Base-by-base conservation (phyloP, 2,113 vertebrate genomes). In the Nannobrachium achirus region DNA sequence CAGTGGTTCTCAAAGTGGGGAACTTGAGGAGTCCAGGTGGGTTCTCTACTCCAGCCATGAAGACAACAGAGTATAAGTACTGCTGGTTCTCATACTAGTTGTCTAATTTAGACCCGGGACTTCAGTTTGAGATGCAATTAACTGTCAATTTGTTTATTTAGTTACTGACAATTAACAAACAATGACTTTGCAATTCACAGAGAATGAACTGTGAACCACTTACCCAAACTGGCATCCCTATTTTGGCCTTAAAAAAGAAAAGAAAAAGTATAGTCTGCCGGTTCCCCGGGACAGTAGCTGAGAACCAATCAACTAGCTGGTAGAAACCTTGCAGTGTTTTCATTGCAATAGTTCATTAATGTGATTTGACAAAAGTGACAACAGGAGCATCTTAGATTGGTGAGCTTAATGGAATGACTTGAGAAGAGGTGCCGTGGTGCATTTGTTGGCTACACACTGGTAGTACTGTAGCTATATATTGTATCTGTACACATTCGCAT, bases 371-470 rank as follows among this genome's bases (percentile, higher is more conserved):
- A 18, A 15, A 70, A 75, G 75, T 56, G 0, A 76, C 14, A 69
- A 66, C 73, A 69, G 80, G 65, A 76, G 55, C 62, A 75, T 72
- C 73, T 78, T 48, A 60, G 73, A 70, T 66, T 33, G 73, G 55
- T 78, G 78, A 74, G n/a, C 71, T 66, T 33, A 59, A 87, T 88
- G 87, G 89, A 91, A 89, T 91, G 89, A 89, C 71, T 82, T 83
- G 73, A 89, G 78, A 75, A 86, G 76, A 89, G 81, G 83, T 73
- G 75, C 78, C 63, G 80, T 82, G 81, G 84, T 74, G 86, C 84
- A 75, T 80, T 87, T 86, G 86, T 75, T 77, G 71, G 76, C 85
- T 85, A 88, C 83, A 76, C 78, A 61, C 83, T 74, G 76, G 68
- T 85, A 82, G 50, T 82, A 81, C 19, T 46, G 56, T 46, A 46